phyloP scores from a whole-genome alignment of 2,797 vertebrate species.

The Eulemur mongoz region DNA sequence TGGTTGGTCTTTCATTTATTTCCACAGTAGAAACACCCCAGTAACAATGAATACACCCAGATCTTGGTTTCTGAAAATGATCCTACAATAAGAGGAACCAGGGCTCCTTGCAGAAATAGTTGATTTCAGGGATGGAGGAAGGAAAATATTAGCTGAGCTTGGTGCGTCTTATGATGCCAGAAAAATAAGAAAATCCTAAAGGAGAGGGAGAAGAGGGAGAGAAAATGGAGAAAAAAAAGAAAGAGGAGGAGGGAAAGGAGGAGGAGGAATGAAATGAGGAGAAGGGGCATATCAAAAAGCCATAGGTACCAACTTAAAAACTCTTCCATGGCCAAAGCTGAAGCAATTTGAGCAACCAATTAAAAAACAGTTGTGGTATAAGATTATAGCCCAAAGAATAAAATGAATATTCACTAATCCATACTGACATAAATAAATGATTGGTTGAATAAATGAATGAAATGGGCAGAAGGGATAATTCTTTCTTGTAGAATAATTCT shows the following conservation, averaged over 20 bases:
- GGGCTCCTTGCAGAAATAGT: not conserved
- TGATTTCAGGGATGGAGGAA: not conserved
- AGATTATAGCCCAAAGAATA: not conserved
- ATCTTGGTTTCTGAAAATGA: not conserved
- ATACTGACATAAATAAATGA: not conserved
- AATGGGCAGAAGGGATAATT: not conserved
- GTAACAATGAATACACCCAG: not conserved
- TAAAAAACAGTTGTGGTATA: not conserved
- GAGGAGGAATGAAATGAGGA: rapidly evolving
- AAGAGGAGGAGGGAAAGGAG: rapidly evolving
- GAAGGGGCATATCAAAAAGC: not conserved
- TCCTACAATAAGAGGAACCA: not conserved
- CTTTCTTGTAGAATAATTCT: not conserved
- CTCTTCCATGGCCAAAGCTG: not conserved
- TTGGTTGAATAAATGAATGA: not conserved
- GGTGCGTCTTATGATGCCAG: not conserved
- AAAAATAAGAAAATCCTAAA: not conserved
- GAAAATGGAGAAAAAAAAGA: not conserved
- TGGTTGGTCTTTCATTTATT: not conserved
- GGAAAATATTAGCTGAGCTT: not conserved
- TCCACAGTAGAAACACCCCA: not conserved
- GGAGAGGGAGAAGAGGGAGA: not conserved
- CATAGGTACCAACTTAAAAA: not conserved
- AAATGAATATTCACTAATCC: not conserved
- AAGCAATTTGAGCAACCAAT: not conserved